Conservation (phyloP, 2,888 invertebrate species). For the Ennomos fuscantarius region DNA sequence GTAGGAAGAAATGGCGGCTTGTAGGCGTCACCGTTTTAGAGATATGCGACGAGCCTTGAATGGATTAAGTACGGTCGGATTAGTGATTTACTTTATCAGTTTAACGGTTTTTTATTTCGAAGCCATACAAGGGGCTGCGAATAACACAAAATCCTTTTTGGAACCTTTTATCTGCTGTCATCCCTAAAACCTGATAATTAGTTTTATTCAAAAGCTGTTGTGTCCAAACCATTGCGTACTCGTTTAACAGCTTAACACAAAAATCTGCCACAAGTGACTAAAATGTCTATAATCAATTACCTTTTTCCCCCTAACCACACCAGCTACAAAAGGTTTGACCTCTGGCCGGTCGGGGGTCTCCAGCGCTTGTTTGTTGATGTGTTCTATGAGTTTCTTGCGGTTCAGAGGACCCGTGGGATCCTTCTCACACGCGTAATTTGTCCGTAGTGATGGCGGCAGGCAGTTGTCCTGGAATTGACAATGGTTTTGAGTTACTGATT, state of each 20-base stretch:
- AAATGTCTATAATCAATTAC: constrained; percentile 76
- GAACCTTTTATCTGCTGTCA: no score
- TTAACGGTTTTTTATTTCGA: no score
- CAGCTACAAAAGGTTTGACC: constrained; percentile 96
- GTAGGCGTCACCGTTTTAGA: constrained; percentile 14
- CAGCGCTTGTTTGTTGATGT: constrained; percentile 98
- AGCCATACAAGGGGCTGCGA: background rate
- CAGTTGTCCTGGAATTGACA: constrained; percentile 93
- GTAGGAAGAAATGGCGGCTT: constrained; percentile 21
- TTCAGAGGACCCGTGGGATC: constrained; percentile 97
- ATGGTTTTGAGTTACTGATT: background rate
- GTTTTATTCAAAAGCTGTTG: no score
- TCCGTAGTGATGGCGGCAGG: constrained; percentile 97
- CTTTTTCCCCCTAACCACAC: constrained; percentile 96
- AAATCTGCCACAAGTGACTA: no score
- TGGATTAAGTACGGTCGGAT: no score
- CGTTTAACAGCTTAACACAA: no score
- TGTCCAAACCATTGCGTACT: no score
- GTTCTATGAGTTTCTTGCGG: constrained; percentile 97
- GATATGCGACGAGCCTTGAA: background rate
- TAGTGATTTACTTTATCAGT: no score
- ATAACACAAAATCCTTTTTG: background rate
- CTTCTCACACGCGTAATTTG: constrained; percentile 98
- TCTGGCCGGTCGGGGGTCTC: constrained; percentile 99
- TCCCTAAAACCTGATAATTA: no score